Conservation (phyloP, 2,797 vertebrate species). For the Threskiornis aethiopicus region DNA sequence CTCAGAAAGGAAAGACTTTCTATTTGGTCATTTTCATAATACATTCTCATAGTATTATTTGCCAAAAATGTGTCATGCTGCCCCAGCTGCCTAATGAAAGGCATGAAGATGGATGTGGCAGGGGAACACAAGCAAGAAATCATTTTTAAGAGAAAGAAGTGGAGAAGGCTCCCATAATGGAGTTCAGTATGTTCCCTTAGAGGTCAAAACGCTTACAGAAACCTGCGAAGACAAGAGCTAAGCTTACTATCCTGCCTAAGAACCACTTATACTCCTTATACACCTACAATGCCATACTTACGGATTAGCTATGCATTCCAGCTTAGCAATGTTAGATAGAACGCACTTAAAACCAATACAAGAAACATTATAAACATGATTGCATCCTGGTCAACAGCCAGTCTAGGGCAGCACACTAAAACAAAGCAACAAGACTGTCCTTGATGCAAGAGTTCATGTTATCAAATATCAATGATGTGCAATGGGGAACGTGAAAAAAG, state of each 20-base stretch:
- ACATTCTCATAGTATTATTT: background rate
- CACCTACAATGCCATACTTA: no score
- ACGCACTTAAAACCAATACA: background rate
- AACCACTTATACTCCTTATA: background rate
- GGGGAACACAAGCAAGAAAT: background rate
- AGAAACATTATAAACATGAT: background rate
- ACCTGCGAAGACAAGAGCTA: background rate
- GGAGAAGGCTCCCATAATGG: background rate
- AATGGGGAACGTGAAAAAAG: background rate
- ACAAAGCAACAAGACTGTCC: background rate
- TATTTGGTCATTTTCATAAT: background rate
- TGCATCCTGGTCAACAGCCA: background rate
- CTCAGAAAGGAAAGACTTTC: background rate
- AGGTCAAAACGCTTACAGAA: background rate
- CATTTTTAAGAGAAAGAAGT: background rate
- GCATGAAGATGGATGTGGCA: background rate
- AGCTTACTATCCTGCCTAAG: background rate
- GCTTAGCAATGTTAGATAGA: background rate
- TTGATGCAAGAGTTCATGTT: background rate
- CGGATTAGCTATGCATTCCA: background rate
- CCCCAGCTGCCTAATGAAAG: background rate
- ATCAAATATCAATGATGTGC: background rate
- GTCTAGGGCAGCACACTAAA: background rate
- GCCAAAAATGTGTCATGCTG: background rate
- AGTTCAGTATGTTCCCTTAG: background rate